Evolutionary conservation across 2,797 vertebrate genomes (phyloP).

Genomic region (Clarias pachynema): DNA sequence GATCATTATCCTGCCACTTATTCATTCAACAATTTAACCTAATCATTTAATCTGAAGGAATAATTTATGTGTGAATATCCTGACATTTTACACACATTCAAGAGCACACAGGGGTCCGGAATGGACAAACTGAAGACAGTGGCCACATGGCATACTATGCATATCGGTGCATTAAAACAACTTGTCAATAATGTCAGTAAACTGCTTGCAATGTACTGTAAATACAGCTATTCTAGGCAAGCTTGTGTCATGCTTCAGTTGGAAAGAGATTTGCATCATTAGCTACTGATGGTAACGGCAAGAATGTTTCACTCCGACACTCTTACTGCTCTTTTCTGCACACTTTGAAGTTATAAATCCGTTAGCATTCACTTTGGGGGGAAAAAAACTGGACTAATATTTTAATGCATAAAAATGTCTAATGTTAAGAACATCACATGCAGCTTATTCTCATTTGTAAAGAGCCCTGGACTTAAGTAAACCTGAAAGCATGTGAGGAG

Average conservation of each 20-base stretch:
- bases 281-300: neutral
- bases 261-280: neutral
- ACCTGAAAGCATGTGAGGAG: neutral
- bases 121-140: neutral
- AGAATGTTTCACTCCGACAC: neutral
- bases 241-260: neutral
- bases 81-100: neutral
- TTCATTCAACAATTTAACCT: neutral
- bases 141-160: neutral
- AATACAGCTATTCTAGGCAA: neutral
- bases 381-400: neutral
- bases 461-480: neutral
- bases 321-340: neutral
- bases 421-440: neutral
- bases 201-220: too few relatives aligned
- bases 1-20: neutral
- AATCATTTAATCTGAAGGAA: neutral
- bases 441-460: neutral
- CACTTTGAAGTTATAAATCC: constrained; percentile 2
- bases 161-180: neutral
- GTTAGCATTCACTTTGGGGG: neutral
- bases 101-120: neutral
- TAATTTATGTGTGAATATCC: neutral
- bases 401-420: neutral
- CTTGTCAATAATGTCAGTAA: neutral